Evolutionary conservation across 2,113 vertebrate genomes (phyloP).

Genomic region (Macroglossus sobrinus): DNA sequence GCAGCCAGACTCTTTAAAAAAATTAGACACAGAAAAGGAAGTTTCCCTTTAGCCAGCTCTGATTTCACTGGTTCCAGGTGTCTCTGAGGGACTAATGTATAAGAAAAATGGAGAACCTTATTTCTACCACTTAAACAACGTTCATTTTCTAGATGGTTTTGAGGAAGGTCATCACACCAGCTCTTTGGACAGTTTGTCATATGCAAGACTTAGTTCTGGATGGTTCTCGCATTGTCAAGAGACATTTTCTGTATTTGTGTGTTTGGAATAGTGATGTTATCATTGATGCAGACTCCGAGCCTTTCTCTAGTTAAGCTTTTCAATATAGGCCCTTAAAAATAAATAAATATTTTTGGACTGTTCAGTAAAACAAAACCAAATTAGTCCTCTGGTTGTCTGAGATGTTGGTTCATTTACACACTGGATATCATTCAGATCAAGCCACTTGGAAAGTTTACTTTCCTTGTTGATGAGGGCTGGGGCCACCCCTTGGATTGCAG

Average conservation of each 20-base stretch:
- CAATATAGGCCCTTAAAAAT: neutral
- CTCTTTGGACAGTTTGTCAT: neutral
- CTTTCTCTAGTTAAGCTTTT: neutral
- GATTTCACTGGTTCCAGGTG: neutral
- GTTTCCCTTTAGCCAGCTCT: neutral
- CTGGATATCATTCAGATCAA: neutral
- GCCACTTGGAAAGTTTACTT: neutral
- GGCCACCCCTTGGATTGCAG: too few relatives aligned
- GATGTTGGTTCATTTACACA: neutral
- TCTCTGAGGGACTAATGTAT: neutral
- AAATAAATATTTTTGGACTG: neutral
- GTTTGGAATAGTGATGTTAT: neutral
- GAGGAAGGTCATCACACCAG: neutral
- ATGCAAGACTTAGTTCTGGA: neutral
- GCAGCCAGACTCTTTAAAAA: neutral
- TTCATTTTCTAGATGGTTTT: neutral
- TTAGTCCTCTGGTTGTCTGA: neutral
- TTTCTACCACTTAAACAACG: neutral
- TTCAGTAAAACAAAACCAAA: neutral
- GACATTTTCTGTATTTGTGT: neutral
- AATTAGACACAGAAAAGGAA: neutral
- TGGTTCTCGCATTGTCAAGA: neutral
- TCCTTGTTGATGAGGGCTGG: neutral
- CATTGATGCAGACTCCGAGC: neutral
- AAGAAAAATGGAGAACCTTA: neutral